Conservation (phyloP, 2,888 invertebrate species). For the Ochlodes sylvanus region DNA sequence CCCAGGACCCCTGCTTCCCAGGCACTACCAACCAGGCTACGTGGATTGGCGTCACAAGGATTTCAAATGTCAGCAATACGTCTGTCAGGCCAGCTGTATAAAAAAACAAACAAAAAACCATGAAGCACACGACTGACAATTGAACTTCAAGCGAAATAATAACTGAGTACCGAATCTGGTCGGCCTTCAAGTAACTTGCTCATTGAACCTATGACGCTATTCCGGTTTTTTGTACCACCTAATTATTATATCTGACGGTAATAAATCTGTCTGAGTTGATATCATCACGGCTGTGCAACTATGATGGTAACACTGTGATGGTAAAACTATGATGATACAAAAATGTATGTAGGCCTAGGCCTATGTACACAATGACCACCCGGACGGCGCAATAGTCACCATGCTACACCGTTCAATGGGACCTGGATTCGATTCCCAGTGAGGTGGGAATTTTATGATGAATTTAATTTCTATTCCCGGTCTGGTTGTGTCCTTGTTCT, state of each 20-base stretch:
- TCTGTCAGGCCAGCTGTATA: not conserved
- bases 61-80: not conserved
- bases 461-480: no score
- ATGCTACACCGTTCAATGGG: no score
- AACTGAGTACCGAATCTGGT: conserved; percentile 46
- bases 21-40: no score
- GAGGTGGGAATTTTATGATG: no score
- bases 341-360: no score
- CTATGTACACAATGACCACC: no score
- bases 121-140: conserved; percentile 1
- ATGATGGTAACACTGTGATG: not conserved
- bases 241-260: conserved; percentile 32
- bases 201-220: conserved; percentile 45
- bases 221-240: conserved; percentile 29
- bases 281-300: conserved; percentile 1
- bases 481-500: no score
- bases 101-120: not conserved
- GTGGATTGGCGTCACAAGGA: no score
- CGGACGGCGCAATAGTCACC: no score
- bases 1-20: no score
- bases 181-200: conserved; percentile 49
- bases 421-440: no score
- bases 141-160: conserved; percentile 23
- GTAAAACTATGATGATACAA: no score
- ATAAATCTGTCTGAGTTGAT: conserved; percentile 21